These are phyloP conservation scores for Anguilla obscura DNA, from an alignment of 2,797 vertebrate genomes.

Conservation along the genomic window DNA sequence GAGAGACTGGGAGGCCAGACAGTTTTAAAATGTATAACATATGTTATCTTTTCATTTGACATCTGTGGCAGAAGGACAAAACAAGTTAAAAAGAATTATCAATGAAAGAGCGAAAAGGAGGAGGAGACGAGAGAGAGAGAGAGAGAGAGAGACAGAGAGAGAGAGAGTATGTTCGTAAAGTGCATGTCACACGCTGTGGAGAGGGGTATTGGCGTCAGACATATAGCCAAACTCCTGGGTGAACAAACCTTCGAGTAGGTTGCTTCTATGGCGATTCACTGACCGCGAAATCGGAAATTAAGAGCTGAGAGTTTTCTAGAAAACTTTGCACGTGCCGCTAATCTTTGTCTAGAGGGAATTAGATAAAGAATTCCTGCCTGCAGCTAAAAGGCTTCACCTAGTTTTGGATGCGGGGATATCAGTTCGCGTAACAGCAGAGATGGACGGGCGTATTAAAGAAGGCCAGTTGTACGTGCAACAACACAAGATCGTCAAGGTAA, in stretches of 20 bases:
- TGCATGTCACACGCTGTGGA: too few species aligned
- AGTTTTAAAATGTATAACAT: too few species aligned
- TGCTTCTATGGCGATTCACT: not conserved
- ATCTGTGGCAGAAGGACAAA: too few species aligned
- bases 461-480: constrained; percentile 5
- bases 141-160: too few species aligned
- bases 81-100: too few species aligned
- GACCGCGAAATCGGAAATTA: not conserved
- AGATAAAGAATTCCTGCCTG: not conserved
- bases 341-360: not conserved
- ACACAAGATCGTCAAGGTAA: constrained; percentile 2
- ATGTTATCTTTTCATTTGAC: too few species aligned
- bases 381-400: not conserved
- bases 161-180: too few species aligned
- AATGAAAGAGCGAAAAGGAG: not conserved
- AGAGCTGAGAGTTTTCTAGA: not conserved
- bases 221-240: not conserved
- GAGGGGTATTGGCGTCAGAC: too few species aligned
- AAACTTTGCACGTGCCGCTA: not conserved
- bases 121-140: not conserved
- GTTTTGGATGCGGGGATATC: not conserved
- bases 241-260: not conserved
- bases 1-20: too few species aligned
- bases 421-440: not conserved
- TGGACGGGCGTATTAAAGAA: constrained; percentile 5